Base-by-base conservation (phyloP, 2,888 invertebrate species). In the Athalia circularis region DNA sequence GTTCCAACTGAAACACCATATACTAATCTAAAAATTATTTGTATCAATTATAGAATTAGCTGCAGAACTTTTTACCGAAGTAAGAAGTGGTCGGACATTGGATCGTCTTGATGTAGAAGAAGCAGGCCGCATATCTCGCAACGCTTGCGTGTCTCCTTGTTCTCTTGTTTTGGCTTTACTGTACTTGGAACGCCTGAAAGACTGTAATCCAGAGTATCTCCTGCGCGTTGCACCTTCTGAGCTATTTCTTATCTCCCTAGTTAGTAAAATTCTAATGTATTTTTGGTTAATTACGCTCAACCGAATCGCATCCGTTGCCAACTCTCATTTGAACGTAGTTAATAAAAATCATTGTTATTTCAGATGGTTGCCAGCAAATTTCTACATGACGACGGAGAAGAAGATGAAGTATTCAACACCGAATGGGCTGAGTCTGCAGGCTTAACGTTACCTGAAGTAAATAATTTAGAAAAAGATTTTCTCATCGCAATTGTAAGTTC, bases 291-390 rank as follows among this genome's bases (percentile, higher is more conserved):
- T 43, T 9, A 8, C 11, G 43, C 7, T 6, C 43, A 3, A 47
- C 13, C 13, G 13, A 6, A 77, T 11, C 11, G 68, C 15, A 48
- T n/a, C 3, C 11, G 3, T 57, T n/a, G 70, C 8, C 0, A 54
- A 47, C 43, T 45, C 5, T 52, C 15, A 52, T 8, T 9, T 13
- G 4, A 5, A 5, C 15, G 15, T 13, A 13, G 67, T 5, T 9
- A 15, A 15, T 9, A 15, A 68, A 6, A 59, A 70, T 61, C 13
- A n/a, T 47, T n/a, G 47, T 54, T 0, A 29, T 83, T 89, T 8
- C 89, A 98, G 98, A 96, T 99, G 96, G 95, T 99, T 85, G 98
- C 99, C 77, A 98, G 97, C 86, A 99, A 99, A 92, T 98, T 97
- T 91, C 92, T 98, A 84, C 96, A 98, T 91, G 98, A 98, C 86